A percentile compares a stretch with the other conserved stretches of the same genome.
phyloP scores from a whole-genome alignment of 2,797 vertebrate genomes.

The Parotocinclus haroldoi region DNA sequence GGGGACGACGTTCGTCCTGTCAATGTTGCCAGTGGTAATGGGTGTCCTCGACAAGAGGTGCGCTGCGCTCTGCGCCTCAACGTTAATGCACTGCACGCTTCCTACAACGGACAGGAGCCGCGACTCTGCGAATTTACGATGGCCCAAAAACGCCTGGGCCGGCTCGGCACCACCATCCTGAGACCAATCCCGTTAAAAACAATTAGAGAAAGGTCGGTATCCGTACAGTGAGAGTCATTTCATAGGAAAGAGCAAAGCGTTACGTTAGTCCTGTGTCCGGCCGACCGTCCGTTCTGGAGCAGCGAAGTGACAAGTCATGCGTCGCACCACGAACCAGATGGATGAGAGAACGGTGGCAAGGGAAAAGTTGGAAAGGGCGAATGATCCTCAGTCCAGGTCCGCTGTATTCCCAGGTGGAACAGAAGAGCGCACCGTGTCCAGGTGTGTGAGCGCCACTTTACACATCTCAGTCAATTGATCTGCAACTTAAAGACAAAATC shows the following conservation, averaged over 20 bases:
- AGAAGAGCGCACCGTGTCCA: slow-evolving; percentile 59
- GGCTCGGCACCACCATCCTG: slow-evolving; percentile 76
- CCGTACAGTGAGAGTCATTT: slow-evolving; percentile 44
- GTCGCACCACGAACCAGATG: slow-evolving; percentile 7
- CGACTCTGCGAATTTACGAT: slow-evolving; percentile 63
- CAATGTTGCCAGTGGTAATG: slow-evolving; percentile 75
- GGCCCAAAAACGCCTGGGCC: slow-evolving; percentile 78
- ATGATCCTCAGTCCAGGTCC: slow-evolving; percentile 53
- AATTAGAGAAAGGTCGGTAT: slow-evolving; percentile 53
- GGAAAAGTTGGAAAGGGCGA: slow-evolving; percentile 10
- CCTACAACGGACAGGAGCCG: slow-evolving; percentile 68
- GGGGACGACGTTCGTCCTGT: slow-evolving; percentile 68
- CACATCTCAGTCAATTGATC: slow-evolving; percentile 49
- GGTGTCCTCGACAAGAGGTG: slow-evolving; percentile 55
- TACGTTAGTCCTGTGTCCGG: slow-evolving; percentile 56
- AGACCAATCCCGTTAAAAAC: slow-evolving; percentile 60
- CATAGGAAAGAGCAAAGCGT: slow-evolving; percentile 47
- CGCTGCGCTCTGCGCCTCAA: slow-evolving; percentile 11
- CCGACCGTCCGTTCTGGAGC: slow-evolving; percentile 19
- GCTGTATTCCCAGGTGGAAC: slow-evolving; percentile 47
- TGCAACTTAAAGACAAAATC: slow-evolving; percentile 19
- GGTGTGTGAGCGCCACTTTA: slow-evolving; percentile 52
- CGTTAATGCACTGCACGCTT: slow-evolving; percentile 27
- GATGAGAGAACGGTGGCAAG: slow-evolving; percentile 25
- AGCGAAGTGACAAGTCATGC: background rate